Base-by-base conservation (phyloP, 92 coral and sea anemone genomes). In the Porites divaricata region DNA sequence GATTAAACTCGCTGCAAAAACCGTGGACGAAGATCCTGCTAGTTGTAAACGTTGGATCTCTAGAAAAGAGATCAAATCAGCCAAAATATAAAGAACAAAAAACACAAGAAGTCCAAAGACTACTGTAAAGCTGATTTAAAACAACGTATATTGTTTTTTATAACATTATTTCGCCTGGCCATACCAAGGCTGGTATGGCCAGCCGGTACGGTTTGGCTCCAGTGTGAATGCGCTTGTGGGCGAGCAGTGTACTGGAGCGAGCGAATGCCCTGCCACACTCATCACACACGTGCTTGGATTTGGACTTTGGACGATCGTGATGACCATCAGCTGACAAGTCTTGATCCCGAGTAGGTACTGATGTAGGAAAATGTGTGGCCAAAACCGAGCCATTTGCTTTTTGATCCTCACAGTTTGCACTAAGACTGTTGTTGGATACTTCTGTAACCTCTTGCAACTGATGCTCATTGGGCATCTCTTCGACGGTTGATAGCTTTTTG, bases 121-220 rank as follows among this genome's bases (percentile, higher is more conserved):
- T n/a, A n/a, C n/a, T n/a, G n/a, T n/a, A n/a, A n/a, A n/a, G n/a
- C n/a, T n/a, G n/a, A n/a, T n/a, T n/a, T n/a, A n/a, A n/a, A n/a
- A n/a, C n/a, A n/a, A n/a, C n/a, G n/a, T n/a, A n/a, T n/a, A n/a
- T n/a, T n/a, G n/a, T n/a, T n/a, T n/a, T n/a, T n/a, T n/a, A n/a
- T n/a, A n/a, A n/a, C n/a, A n/a, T n/a, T n/a, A n/a, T n/a, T n/a
- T n/a, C n/a, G n/a, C n/a, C n/a, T n/a, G n/a, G n/a, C n/a, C n/a
- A n/a, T n/a, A n/a, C n/a, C n/a, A n/a, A n/a, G n/a, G n/a, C n/a
- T n/a, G n/a, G n/a, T n/a, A n/a, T n/a, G n/a, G n/a, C n/a, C n/a
- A n/a, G n/a, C n/a, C n/a, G n/a, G 73, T 80, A 93, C 1, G 97
- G 97, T 77, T 91, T 93, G 19, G 91, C 97, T 4, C 96, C 96